phyloP scores from a whole-genome alignment of 2,797 vertebrate genomes.

The Brotula barbata region DNA sequence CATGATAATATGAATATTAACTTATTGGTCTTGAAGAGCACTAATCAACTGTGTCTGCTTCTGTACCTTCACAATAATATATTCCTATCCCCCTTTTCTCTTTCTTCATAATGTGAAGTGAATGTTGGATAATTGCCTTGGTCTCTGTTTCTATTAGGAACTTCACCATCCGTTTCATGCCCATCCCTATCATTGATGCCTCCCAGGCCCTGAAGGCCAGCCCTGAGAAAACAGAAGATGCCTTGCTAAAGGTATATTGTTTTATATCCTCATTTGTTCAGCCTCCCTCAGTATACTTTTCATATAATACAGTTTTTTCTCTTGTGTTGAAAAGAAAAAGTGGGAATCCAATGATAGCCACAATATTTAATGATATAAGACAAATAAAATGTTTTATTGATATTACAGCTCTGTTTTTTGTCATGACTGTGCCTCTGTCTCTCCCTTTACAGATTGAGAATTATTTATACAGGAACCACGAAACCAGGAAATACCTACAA shows the following conservation, averaged over 20 bases:
- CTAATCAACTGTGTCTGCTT: neutral
- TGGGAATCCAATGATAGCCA: neutral
- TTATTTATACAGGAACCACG: conserved; percentile 94
- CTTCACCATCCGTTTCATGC: conserved; percentile 96
- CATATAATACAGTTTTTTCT: neutral
- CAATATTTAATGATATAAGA: neutral
- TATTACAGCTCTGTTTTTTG: neutral
- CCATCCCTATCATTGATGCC: conserved; percentile 95
- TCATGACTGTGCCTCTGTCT: conserved; percentile 7
- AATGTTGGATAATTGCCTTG: conserved; percentile 13
- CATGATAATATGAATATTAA: too few species aligned
- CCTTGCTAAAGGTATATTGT: conserved; percentile 87
- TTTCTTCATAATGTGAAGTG: conserved; percentile 5
- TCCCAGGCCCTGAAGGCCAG: conserved; percentile 95
- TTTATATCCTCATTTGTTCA: neutral
- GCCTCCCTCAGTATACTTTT: neutral
- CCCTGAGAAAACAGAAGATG: conserved; percentile 96
- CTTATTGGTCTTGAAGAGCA: too few species aligned
- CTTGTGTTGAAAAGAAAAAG: neutral
- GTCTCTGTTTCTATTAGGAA: conserved; percentile 79
- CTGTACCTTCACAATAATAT: neutral
- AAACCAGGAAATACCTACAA: conserved; percentile 93
- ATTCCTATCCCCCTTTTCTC: neutral
- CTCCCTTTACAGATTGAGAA: conserved; percentile 87
- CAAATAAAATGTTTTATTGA: neutral